phyloP scores from a whole-genome alignment of 2,797 vertebrate genomes.

The Malurus splendens region DNA sequence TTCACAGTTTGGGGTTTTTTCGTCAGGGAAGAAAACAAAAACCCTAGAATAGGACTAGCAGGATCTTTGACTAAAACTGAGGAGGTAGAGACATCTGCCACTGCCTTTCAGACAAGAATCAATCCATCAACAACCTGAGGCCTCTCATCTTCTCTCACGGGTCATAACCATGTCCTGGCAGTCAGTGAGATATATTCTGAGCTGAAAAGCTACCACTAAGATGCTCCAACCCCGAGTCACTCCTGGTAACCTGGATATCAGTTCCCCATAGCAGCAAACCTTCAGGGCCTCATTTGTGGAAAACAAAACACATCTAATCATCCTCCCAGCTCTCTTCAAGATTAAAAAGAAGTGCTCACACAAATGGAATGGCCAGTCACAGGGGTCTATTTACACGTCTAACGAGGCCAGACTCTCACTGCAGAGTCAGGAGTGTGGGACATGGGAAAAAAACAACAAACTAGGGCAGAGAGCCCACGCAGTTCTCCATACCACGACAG shows the following conservation, averaged over 20 bases:
- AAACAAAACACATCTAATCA: neutral
- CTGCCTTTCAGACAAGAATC: neutral
- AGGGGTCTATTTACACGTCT: neutral
- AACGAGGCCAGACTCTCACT: neutral
- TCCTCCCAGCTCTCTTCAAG: neutral
- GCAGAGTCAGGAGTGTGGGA: neutral
- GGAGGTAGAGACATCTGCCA: neutral
- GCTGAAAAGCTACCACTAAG: neutral
- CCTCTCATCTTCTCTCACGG: neutral
- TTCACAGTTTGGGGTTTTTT: neutral
- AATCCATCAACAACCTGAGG: neutral
- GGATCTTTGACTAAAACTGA: neutral
- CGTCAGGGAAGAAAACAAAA: neutral
- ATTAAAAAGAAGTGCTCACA: neutral
- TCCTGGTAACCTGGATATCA: neutral
- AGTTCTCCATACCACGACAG: constrained; percentile 83
- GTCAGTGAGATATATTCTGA: neutral
- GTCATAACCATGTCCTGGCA: neutral
- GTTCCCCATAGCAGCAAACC: neutral
- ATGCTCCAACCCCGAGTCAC: neutral
- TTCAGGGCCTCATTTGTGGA: neutral
- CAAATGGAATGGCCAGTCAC: neutral
- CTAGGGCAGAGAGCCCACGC: neutral
- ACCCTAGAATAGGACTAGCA: neutral
- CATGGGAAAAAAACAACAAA: neutral